These are phyloP conservation scores for Mantis religiosa DNA, from an alignment of 2,888 invertebrate genomes.

Conservation along the genomic window DNA sequence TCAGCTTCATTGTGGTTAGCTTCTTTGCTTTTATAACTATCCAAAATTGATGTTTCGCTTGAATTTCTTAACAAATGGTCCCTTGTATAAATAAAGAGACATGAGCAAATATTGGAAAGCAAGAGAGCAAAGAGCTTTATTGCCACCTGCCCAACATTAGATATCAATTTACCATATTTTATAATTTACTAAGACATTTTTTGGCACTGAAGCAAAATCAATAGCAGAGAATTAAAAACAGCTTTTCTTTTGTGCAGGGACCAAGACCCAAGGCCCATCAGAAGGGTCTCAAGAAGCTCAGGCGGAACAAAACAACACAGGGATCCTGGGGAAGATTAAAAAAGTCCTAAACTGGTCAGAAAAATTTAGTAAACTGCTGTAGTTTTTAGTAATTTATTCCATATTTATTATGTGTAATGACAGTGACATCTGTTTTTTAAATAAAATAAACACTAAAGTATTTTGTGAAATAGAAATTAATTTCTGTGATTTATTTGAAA, in stretches of 20 bases:
- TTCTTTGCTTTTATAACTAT: no score
- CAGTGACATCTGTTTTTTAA: no score
- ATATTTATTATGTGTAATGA: no score
- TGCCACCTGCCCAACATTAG: no score
- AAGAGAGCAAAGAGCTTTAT: no score
- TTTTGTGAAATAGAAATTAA: no score
- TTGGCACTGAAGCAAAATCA: neutral
- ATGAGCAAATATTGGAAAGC: neutral
- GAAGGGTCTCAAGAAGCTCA: conserved; percentile 51
- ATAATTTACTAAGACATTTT: neutral
- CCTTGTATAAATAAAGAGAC: neutral
- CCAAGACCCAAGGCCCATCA: conserved; percentile 40
- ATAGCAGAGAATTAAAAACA: neutral
- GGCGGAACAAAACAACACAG: conserved; percentile 46
- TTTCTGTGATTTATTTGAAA: no score
- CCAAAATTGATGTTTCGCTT: neutral
- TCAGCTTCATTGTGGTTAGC: no score
- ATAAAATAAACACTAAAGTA: no score
- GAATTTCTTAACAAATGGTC: neutral
- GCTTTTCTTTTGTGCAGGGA: conserved; percentile 23
- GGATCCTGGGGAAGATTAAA: conserved; percentile 56
- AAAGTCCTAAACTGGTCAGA: conserved; percentile 53
- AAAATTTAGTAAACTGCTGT: conserved; percentile 28
- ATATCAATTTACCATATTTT: neutral
- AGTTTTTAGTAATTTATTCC: no score